These are phyloP conservation scores for Neomonachus schauinslandi DNA, from an alignment of 2,113 vertebrate species.

Conservation along the genomic window DNA sequence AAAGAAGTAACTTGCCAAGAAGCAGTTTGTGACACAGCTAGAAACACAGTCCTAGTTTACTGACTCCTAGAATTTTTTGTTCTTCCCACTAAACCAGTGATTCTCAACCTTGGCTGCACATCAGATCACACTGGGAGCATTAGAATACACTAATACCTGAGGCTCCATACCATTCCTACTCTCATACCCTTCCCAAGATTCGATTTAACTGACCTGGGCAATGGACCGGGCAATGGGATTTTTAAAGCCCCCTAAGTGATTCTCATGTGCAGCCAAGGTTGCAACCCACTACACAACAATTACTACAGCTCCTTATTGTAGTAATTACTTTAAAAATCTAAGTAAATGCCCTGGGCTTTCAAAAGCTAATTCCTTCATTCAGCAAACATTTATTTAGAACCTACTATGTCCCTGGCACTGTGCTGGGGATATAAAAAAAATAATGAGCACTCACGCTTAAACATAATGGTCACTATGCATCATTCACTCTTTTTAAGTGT, in stretches of 20 bases:
- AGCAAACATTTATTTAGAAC: constrained; percentile 59
- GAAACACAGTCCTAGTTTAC: constrained; percentile 17
- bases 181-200: not conserved
- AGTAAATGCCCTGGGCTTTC: not conserved
- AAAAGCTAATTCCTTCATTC: constrained; percentile 51
- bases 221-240: not conserved
- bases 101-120: constrained; percentile 26
- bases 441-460: not conserved
- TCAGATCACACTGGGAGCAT: not conserved
- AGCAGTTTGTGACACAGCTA: not conserved
- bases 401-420: constrained; percentile 1
- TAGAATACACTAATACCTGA: not conserved
- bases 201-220: not conserved
- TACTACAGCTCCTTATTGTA: not conserved
- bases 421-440: not conserved
- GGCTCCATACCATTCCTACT: not conserved
- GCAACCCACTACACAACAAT: not conserved
- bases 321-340: constrained; percentile 51
- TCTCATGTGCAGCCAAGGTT: not conserved
- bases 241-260: constrained; percentile 54
- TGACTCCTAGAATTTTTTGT: constrained; percentile 28
- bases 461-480: not conserved
- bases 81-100: constrained; percentile 53
- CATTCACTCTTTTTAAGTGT: constrained; percentile 5
- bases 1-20: constrained; percentile 32